Evolutionary conservation across 2,113 vertebrate species (phyloP), one percentile per base, ranked within the genome.

Genomic region (Stomatorhinus ivindoensis): DNA sequence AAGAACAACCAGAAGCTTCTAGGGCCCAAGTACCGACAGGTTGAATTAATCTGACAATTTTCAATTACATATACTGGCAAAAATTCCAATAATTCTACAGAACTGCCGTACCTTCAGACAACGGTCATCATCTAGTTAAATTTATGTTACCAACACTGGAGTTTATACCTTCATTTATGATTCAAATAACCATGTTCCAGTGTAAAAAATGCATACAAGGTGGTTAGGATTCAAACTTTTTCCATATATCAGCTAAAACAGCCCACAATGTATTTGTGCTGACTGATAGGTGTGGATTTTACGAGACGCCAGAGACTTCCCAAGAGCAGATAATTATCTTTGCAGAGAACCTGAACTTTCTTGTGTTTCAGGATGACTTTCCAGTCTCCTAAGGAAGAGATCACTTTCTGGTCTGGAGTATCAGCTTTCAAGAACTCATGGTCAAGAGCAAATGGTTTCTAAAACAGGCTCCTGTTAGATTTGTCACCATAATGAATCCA

Each of bases 281-380:
- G 15, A 86, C 48, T 51, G 83, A 89, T 89, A 91, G 88, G 58
- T 89, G 88, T 76, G 88, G 76, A 90, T 90, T 87, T 90, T 90
- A 88, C 73, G 88, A 92, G 90, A 92, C 90, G 91, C 90, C 73
- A 87, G 86, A 92, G 88, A 92, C 89, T 91, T 55, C 86, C 86
- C 17, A 11, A 88, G 91, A 89, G 89, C 83, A 88, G 87, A 61
- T 89, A 50, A 90, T 92, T 95, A 93, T 92, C 87, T 90, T 86
- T 88, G 17, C n/a, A 88, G 31, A 91, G 88, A 88, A 91, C 65
- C 73, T 83, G 69, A 92, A 76, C 90, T 90, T 89, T 92, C 47
- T 47, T 91, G 90, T 91, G 19, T 86, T 89, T 92, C 91, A 69
- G 47, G 90, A 73, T 24, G 89, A 27, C 84, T 90, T 93, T 91